A percentile compares a stretch with the other conserved stretches of the same genome.
phyloP scores from a whole-genome alignment of 2,797 vertebrate genomes.

The Falco berigora region DNA sequence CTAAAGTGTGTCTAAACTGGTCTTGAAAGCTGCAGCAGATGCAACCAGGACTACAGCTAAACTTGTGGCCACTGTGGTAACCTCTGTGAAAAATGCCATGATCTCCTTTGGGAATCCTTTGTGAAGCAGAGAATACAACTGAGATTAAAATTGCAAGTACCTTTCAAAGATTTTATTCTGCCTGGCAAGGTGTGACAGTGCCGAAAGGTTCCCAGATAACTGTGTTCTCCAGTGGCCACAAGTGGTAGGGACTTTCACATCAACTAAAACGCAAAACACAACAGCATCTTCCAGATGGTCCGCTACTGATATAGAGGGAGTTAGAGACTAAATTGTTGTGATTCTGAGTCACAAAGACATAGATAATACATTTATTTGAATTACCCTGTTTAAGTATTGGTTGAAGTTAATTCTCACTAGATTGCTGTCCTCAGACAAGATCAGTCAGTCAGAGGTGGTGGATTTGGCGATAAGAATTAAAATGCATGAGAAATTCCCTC shows the following conservation, averaged over 20 bases:
- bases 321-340: fast-evolving
- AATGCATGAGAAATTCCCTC: background rate
- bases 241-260: background rate
- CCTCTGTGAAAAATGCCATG: background rate
- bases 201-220: background rate
- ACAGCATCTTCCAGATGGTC: background rate
- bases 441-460: background rate
- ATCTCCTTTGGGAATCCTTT: background rate
- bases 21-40: background rate
- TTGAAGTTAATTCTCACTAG: background rate
- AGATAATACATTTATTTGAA: background rate
- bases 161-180: background rate
- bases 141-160: background rate
- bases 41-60: background rate
- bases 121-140: background rate
- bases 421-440: background rate
- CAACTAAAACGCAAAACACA: background rate
- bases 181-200: background rate
- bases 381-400: background rate
- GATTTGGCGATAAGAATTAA: background rate
- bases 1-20: background rate
- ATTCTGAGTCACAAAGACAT: background rate
- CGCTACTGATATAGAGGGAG: background rate
- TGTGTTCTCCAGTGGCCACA: background rate
- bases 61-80: background rate